Evolutionary conservation across 2,888 invertebrate species (phyloP).

Genomic region (Chrysolina haemoptera): DNA sequence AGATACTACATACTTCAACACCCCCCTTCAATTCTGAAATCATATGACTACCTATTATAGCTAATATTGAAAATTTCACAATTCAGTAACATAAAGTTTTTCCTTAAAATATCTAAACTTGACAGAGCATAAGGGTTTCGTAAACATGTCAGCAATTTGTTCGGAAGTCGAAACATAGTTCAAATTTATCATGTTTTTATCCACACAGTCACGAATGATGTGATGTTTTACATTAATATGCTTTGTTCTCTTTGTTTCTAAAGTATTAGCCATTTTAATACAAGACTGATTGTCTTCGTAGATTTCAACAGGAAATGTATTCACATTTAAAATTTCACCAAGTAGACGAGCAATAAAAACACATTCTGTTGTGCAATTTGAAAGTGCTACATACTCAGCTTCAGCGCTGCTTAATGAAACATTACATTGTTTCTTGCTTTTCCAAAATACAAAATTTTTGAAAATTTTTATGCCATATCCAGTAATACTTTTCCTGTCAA

Average conservation of each 20-base stretch:
- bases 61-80: no score
- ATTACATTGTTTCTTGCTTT: constrained; percentile 46
- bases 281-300: constrained; percentile 24
- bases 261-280: constrained; percentile 1
- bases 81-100: not conserved
- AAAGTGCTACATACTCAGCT: constrained; percentile 47
- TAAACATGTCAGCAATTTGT: constrained; percentile 12
- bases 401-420: constrained; percentile 48
- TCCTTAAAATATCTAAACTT: constrained; percentile 14
- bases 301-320: constrained; percentile 36
- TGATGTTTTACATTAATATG: not conserved
- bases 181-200: not conserved
- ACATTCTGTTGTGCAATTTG: constrained; percentile 44
- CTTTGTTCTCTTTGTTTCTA: constrained; percentile 18
- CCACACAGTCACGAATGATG: not conserved
- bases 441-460: constrained; percentile 40
- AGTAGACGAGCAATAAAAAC: constrained; percentile 45
- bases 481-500: constrained; percentile 46
- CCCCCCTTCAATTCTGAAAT: no score
- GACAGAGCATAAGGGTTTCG: not conserved
- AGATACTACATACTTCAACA: no score
- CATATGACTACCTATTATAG: no score
- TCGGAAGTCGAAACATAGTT: not conserved
- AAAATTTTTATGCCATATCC: constrained; percentile 35
- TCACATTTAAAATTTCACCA: constrained; percentile 34